Conservation (phyloP, 2,113 vertebrate genomes). For the Pelodiscus sinensis region DNA sequence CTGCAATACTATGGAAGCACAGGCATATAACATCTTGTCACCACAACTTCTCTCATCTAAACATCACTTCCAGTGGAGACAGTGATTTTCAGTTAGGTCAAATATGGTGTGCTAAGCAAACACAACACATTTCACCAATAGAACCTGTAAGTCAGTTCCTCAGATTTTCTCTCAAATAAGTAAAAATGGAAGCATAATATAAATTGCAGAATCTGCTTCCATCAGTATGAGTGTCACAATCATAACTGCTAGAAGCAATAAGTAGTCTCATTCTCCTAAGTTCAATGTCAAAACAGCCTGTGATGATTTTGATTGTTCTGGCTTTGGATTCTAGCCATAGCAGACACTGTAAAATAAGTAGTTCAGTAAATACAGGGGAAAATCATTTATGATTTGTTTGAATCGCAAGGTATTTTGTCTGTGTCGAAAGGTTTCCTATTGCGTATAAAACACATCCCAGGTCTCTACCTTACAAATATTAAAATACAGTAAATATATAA, state of each 20-base stretch:
- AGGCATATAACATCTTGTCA: slow-evolving; percentile 30
- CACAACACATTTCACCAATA: background rate
- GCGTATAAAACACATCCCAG: background rate
- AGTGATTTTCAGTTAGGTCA: slow-evolving; percentile 29
- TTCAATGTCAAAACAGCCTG: background rate
- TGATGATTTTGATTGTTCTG: background rate
- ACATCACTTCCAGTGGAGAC: background rate
- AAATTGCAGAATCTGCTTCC: slow-evolving; percentile 15
- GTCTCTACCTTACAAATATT: background rate
- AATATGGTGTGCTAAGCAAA: slow-evolving; percentile 4
- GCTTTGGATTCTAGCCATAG: background rate
- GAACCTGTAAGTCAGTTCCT: background rate
- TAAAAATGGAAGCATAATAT: background rate
- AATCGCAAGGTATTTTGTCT: background rate
- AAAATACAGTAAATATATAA: background rate
- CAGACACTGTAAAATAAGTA: background rate
- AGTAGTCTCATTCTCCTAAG: background rate
- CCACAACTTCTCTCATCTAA: slow-evolving; percentile 1
- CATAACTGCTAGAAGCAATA: background rate
- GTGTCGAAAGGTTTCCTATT: background rate
- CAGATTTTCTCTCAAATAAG: background rate
- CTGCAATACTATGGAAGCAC: background rate
- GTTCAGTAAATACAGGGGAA: background rate
- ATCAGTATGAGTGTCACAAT: background rate
- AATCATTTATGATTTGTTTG: background rate